Base-by-base conservation (phyloP, 2,888 invertebrate genomes). In the Chymomyza amoena region DNA sequence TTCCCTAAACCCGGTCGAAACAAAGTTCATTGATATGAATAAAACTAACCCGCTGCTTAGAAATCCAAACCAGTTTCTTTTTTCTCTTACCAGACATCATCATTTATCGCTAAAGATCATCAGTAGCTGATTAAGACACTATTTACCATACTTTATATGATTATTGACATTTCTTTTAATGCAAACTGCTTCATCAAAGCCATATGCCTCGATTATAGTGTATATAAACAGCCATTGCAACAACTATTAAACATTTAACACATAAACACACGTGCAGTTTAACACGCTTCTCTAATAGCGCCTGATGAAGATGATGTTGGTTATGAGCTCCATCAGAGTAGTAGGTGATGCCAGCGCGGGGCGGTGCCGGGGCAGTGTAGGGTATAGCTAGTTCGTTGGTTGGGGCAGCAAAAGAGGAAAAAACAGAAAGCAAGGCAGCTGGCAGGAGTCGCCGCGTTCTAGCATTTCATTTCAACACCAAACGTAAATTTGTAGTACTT, bases 381-480 rank as follows among this genome's bases (percentile, higher is more conserved):
- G 39, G 39, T 45, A 45, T 45, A 45, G 39, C 13, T 13, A 45
- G 39, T 45, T 45, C 39, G 39, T 45, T 18, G 52, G 52, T 54
- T 32, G 5, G 32, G 32, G 7, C 32, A 32, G 9, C 32, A 32
- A 6, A 0, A 32, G n/a, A n/a, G n/a, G n/a, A 32, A 6, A 32
- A 32, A 6, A 32, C 6, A 6, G 5, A 32, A 5, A 32, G 4
- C 4, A 32, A 32, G 7, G 28, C n/a, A 15, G 54, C 66, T 59
- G 59, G 66, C 60, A 66, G 50, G 10, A 59, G 56, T 52, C n/a
- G n/a, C 36, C 51, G 28, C 72, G 73, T 72, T 73, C 83, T 82
- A 79, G 82, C 85, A 81, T 85, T 87, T 87, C 81, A 87, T 81
- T 87, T 85, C 84, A 83, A 87, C 84, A 85, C 84, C 84, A 87